Evolutionary conservation across 2,113 vertebrate genomes (phyloP).

Genomic region (Anguilla japonica): DNA sequence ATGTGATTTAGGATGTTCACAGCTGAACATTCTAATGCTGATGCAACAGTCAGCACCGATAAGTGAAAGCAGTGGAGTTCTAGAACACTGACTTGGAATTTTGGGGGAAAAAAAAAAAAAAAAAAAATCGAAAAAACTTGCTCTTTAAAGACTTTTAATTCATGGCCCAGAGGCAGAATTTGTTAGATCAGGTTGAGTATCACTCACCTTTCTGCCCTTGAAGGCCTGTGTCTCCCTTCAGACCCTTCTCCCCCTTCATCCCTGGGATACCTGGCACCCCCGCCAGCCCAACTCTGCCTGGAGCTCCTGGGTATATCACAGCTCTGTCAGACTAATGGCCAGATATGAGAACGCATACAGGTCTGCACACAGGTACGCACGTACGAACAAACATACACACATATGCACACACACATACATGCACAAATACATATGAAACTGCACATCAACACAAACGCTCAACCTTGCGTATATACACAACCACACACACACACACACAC

Average conservation of each 20-base stretch:
- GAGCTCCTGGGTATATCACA: not conserved
- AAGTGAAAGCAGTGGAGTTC: no score
- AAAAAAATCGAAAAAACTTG: no score
- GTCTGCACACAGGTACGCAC: not conserved
- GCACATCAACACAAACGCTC: no score
- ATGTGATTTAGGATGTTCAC: no score
- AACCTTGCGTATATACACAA: not conserved
- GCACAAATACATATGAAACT: no score
- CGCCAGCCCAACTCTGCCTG: not conserved
- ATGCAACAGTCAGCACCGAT: no score
- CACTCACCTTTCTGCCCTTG: not conserved
- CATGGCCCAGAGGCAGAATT: not conserved
- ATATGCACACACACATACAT: no score
- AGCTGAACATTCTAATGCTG: no score
- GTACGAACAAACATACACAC: not conserved
- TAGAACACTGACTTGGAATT: no score
- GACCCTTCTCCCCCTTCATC: not conserved
- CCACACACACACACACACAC: no score
- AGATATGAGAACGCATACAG: not conserved
- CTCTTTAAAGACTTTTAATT: not conserved
- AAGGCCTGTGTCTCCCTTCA: not conserved
- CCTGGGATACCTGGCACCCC: not conserved
- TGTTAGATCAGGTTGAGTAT: not conserved
- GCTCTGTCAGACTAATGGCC: not conserved
- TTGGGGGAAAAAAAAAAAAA: no score